Base-by-base conservation (phyloP, 2,113 vertebrate species). In the Cololabis saira region DNA sequence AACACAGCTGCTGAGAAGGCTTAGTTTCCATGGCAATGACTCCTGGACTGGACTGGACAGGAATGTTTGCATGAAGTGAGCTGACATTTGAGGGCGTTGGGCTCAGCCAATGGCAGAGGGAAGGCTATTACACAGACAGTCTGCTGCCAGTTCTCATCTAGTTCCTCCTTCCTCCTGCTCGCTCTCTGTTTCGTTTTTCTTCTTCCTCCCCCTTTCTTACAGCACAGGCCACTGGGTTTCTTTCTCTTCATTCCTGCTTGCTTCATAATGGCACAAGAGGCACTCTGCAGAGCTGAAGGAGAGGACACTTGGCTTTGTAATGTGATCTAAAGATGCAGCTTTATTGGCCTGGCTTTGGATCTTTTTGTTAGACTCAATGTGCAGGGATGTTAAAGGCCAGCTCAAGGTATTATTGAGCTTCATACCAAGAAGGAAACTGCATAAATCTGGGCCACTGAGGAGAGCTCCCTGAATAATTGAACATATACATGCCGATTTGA, bases 1-100 rank as follows among this genome's bases (percentile, higher is more conserved):
- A 94, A 93, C 94, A 93, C 93, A 94, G 93, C 94, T 94, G 93
- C 91, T 92, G 92, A 94, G 91, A 86, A 90, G 93, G 92, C 92
- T 94, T 92, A 90, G 94, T 96, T 89, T 90, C 93, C 83, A 52
- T 91, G 94, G 94, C 76, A 27, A 93, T 93, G 88, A 88, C 81
- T 55, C 68, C 83, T 77, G 88, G 72, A 67, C 65, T 57, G 61
- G 16, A 53, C 24, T 27, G 24, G 24, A 27, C 24, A 3, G 24
- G 24, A 94, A 94, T 93, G 90, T 90, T 86, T 81, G 89, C 83
- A 74, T 77, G 76, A 81, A 73, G 83, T 27, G 85, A 88, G 86
- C 85, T 89, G 91, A 91, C 91, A 86, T 93, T 92, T 71, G 85
- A 83, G 81, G 82, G 84, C 54, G 67, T 53, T 87, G 63, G 65